These are phyloP conservation scores for Asobara japonica DNA, from an alignment of 1,140 invertebrate genomes.

Conservation along the genomic window DNA sequence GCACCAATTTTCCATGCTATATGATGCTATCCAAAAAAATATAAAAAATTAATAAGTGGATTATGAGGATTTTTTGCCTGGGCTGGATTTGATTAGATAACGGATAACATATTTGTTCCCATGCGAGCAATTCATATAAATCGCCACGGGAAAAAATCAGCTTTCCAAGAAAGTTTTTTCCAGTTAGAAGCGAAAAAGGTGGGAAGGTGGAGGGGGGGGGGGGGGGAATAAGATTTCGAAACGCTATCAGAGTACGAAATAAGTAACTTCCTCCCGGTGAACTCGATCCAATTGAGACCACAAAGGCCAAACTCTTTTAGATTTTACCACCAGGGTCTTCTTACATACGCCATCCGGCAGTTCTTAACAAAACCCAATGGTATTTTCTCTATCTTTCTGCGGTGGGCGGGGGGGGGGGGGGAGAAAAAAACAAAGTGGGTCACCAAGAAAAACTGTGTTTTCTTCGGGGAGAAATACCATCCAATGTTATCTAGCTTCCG, in stretches of 20 bases:
- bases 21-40: no score
- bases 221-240: background rate
- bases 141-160: background rate
- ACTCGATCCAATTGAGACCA: slow-evolving; percentile 14
- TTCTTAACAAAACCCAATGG: background rate
- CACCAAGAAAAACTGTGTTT: slow-evolving; percentile 18
- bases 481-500: slow-evolving; percentile 27
- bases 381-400: slow-evolving; percentile 20
- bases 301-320: slow-evolving; percentile 14
- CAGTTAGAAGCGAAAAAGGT: background rate
- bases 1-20: background rate
- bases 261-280: slow-evolving; percentile 18
- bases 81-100: no score
- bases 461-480: slow-evolving; percentile 14
- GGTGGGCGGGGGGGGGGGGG: background rate
- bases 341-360: background rate
- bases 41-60: no score
- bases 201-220: background rate
- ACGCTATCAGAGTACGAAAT: slow-evolving; percentile 15
- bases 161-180: background rate
- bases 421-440: slow-evolving; percentile 13
- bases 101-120: no score
- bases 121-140: background rate
- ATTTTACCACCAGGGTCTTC: slow-evolving; percentile 15
- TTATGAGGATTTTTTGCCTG: no score